Evolutionary conservation across 2,797 vertebrate genomes (phyloP), one percentile per base, ranked within the genome.

Genomic region (Coregonus sp.): DNA sequence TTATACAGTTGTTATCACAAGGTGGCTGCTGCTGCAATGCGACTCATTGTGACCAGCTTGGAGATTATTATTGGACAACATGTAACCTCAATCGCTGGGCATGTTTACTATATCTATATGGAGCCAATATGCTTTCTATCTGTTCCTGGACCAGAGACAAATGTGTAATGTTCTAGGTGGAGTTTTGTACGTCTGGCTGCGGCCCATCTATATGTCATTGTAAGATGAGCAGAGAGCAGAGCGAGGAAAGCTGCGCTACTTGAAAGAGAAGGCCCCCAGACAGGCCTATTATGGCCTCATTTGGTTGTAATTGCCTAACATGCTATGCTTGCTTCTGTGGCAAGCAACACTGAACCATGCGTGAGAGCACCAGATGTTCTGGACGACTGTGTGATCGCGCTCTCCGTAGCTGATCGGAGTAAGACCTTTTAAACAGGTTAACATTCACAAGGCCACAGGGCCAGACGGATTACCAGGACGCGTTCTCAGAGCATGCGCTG

Each of bases 291-390:
- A 81, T 81, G 80, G 84, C 82, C 83, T 90, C 73, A 82, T 92
- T 92, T 91, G 88, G 82, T 82, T 88, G 87, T 87, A 89, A 92
- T 93, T 93, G 90, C 91, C 85, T 88, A 89, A 92, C 89, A 93
- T 33, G 31, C 31, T 33, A 33, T 33, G 31, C 31, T 33, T 33
- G 31, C 31, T 33, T 33, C 31, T 2, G 3, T 33, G 1, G 1
- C 31, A 33, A 33, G 31, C 31, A 33, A 33, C 31, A 33, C 31
- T 33, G 31, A 33, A 33, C 31, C 31, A 33, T 33, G 31, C 31
- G 3, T 33, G 31, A 33, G 31, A 33, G 31, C 31, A 33, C 31
- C 31, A 33, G 31, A 33, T 33, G 31, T 33, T 33, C 31, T 33
- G 31, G 31, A 33, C 31, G 3, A 33, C 31, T 33, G 31, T 33